Evolutionary conservation across 2,888 invertebrate species (phyloP).

Genomic region (Salpingus planirostris): DNA sequence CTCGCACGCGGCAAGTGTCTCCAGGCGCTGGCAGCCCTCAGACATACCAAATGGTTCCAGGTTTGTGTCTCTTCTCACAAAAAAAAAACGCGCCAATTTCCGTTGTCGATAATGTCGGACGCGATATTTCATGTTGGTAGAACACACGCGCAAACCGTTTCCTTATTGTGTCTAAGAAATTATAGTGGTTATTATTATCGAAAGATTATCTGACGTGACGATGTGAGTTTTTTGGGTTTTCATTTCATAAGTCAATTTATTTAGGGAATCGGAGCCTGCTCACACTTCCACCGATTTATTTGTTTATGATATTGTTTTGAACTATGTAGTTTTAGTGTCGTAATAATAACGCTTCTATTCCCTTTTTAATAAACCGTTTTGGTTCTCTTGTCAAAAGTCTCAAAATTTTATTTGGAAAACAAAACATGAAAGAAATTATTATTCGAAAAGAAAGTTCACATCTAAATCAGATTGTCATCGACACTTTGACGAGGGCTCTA

Average conservation of each 20-base stretch:
- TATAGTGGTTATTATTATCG: not conserved
- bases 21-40: slow-evolving; percentile 98
- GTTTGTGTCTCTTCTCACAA: slow-evolving; percentile 56
- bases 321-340: slow-evolving; percentile 7
- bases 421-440: slow-evolving; percentile 15
- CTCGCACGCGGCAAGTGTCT: slow-evolving; percentile 99
- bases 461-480: slow-evolving; percentile 27
- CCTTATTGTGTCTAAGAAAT: not conserved
- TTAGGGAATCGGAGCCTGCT: slow-evolving; percentile 31
- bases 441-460: slow-evolving; percentile 33
- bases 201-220: slow-evolving; percentile 31
- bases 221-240: slow-evolving; percentile 33
- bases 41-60: slow-evolving; percentile 99
- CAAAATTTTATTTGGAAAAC: no score
- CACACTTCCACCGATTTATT: no score
- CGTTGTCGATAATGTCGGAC: no score
- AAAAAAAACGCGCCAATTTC: slow-evolving; percentile 9
- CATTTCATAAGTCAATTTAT: no score
- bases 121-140: no score
- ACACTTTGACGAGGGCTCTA: slow-evolving; percentile 26
- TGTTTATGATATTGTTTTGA: slow-evolving; percentile 10
- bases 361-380: no score
- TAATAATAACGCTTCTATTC: slow-evolving; percentile 35
- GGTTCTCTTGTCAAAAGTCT: no score
- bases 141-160: no score